phyloP scores from a whole-genome alignment of 1,140 invertebrate species.

The Pachyrhynchus sulphureomaculatus region DNA sequence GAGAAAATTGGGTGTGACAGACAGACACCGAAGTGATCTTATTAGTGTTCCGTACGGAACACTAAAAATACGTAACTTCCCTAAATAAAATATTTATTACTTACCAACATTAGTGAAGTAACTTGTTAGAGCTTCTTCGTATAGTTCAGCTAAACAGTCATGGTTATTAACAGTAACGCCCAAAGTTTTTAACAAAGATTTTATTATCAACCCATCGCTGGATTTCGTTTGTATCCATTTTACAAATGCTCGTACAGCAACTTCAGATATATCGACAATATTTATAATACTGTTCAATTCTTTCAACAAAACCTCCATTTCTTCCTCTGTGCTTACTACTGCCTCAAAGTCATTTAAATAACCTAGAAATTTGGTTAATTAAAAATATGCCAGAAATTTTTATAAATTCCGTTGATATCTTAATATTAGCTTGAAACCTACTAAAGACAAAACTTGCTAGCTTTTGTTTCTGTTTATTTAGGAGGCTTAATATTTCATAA shows the following conservation, averaged over 20 bases:
- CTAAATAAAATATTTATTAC: too few relatives aligned
- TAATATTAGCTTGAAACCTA: too few relatives aligned
- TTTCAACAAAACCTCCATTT: slow-evolving; percentile 40
- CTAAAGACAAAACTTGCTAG: too few relatives aligned
- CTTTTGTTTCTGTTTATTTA: too few relatives aligned
- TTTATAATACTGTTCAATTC: slow-evolving; percentile 42
- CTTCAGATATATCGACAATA: slow-evolving; percentile 35
- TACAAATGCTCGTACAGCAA: slow-evolving; percentile 38
- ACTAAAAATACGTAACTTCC: too few relatives aligned
- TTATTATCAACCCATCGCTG: slow-evolving; percentile 38
- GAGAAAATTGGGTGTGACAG: too few relatives aligned
- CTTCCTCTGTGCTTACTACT: slow-evolving; percentile 37
- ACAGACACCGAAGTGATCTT: too few relatives aligned
- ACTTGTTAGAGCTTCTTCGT: slow-evolving; percentile 39
- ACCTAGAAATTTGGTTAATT: too few relatives aligned
- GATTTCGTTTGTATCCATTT: slow-evolving; percentile 44
- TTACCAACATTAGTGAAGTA: slow-evolving; percentile 48
- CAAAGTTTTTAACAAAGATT: slow-evolving; percentile 38
- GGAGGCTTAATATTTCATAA: too few relatives aligned
- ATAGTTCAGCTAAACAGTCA: slow-evolving; percentile 38
- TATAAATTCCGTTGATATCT: too few relatives aligned
- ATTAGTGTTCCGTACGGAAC: too few relatives aligned
- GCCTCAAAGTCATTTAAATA: slow-evolving; percentile 44
- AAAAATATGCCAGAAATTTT: too few relatives aligned
- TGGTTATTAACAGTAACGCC: slow-evolving; percentile 37